A percentile compares a stretch with the other conserved stretches of the same genome.
These are phyloP conservation scores for Pocota personata DNA, from an alignment of 2,888 invertebrate species.

Conservation along the genomic window DNA sequence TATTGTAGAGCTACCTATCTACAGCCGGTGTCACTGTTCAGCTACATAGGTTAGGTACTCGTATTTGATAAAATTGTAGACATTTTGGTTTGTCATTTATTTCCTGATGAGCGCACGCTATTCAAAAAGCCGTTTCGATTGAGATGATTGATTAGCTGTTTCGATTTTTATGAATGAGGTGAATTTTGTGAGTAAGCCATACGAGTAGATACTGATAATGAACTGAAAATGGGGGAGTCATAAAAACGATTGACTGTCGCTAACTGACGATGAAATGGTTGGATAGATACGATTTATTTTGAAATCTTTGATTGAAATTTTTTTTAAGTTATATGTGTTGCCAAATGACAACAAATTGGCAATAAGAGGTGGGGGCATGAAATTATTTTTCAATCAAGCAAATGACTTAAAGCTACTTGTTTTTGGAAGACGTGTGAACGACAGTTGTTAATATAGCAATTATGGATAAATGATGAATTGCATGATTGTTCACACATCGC, in stretches of 20 bases:
- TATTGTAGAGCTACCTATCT: neutral
- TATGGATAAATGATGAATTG: neutral
- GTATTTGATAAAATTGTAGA: neutral
- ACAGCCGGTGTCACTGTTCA: neutral
- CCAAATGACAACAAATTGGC: neutral
- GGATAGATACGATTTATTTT: constrained; percentile 1
- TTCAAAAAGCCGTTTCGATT: constrained; percentile 12
- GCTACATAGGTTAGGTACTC: neutral
- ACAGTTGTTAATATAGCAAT: neutral
- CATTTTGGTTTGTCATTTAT: constrained; percentile 10
- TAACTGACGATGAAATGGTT: neutral
- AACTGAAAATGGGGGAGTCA: neutral
- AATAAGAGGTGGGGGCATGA: neutral
- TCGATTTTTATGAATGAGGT: constrained; percentile 25
- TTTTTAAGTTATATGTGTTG: neutral
- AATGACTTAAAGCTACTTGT: neutral
- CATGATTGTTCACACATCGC: neutral
- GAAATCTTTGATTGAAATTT: neutral
- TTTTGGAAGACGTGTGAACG: neutral
- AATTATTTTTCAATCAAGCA: neutral
- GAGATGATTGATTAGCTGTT: constrained; percentile 43
- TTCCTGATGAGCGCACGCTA: constrained; percentile 13
- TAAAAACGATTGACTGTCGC: neutral
- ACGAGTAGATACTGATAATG: constrained; percentile 15
- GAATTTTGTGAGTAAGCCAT: constrained; percentile 21